These are phyloP conservation scores for Clusia tigrina DNA, from an alignment of 2,888 invertebrate species.

Conservation along the genomic window DNA sequence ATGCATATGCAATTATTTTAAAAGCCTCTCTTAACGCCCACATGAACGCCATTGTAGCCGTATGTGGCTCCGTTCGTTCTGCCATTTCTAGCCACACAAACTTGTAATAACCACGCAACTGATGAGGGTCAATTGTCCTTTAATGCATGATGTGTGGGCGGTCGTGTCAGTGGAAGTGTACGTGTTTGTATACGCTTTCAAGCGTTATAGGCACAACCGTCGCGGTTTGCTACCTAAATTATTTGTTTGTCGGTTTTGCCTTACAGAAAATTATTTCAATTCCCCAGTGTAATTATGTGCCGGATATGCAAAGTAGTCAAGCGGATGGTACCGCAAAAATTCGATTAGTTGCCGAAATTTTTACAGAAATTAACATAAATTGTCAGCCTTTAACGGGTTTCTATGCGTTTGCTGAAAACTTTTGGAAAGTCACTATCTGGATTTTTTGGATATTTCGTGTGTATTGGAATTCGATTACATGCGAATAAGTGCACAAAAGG, in stretches of 20 bases:
- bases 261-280: not conserved
- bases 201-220: too few species aligned
- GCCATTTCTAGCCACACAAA: not conserved
- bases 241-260: not conserved
- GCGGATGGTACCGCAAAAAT: not conserved
- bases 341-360: constrained; percentile 3
- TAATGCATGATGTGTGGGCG: constrained; percentile 13
- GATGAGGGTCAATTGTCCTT: constrained; percentile 32
- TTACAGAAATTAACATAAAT: constrained; percentile 1
- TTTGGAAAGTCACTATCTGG: too few species aligned
- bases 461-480: too few species aligned
- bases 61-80: not conserved
- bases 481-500: too few species aligned
- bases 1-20: constrained; percentile 28
- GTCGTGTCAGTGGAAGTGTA: not conserved
- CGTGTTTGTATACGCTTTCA: constrained; percentile 7
- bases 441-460: too few species aligned
- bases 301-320: not conserved
- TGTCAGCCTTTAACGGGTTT: not conserved
- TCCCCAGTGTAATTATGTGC: constrained; percentile 1
- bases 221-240: not conserved
- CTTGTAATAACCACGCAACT: constrained; percentile 3
- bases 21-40: constrained; percentile 27
- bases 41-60: not conserved
- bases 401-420: too few species aligned